Evolutionary conservation across 2,113 vertebrate species (phyloP).

Genomic region (Chaetorhynchus papuensis): DNA sequence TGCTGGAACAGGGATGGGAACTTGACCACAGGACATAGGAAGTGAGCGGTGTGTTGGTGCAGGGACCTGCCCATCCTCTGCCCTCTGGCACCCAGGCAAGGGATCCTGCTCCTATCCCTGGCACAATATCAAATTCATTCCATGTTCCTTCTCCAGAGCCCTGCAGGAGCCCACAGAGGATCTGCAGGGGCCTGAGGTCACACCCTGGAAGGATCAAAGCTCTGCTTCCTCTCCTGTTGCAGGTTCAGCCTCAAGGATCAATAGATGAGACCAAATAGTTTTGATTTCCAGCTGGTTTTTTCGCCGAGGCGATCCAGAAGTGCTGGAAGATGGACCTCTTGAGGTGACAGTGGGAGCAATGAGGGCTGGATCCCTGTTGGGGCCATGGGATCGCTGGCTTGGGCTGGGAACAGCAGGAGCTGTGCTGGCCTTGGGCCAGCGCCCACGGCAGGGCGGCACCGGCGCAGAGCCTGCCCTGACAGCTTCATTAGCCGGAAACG

Average conservation of each 20-base stretch:
- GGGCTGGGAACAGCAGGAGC: background rate
- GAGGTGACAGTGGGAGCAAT: background rate
- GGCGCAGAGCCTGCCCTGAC: background rate
- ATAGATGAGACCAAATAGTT: background rate
- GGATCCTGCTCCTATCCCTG: background rate
- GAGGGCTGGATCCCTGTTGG: background rate
- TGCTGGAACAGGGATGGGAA: background rate
- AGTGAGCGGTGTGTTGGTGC: background rate
- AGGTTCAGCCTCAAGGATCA: background rate
- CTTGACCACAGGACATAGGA: accelerated
- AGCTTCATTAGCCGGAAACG: background rate
- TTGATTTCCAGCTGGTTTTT: background rate
- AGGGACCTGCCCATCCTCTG: background rate
- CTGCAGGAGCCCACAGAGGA: background rate
- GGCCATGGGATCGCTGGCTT: background rate
- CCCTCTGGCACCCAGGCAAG: background rate
- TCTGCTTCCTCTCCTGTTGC: background rate
- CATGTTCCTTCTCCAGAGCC: background rate
- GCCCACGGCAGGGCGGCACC: background rate
- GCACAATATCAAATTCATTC: background rate
- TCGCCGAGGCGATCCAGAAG: accelerated
- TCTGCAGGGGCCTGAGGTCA: background rate
- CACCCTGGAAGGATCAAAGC: background rate
- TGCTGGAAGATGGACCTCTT: background rate
- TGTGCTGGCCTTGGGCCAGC: background rate